phyloP scores from a whole-genome alignment of 2,888 invertebrate species.

The Cinara cedri region DNA sequence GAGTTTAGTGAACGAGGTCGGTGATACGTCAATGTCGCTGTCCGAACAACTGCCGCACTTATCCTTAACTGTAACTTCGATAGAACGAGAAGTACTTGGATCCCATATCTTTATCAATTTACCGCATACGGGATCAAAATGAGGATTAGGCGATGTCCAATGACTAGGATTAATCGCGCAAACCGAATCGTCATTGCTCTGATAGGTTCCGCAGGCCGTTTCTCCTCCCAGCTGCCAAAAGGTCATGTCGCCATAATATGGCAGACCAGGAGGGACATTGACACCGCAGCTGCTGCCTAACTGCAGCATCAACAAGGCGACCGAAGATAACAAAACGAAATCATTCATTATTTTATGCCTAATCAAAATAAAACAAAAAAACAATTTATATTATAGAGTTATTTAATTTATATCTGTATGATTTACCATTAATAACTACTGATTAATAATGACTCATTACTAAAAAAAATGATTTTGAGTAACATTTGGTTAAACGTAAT shows the following conservation, averaged over 20 bases:
- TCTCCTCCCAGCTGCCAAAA: constrained; percentile 1
- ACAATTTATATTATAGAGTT: too few relatives aligned
- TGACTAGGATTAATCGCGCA: constrained; percentile 3
- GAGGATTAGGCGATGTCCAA: constrained; percentile 5
- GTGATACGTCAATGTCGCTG: constrained; percentile 13
- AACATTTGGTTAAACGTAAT: too few relatives aligned
- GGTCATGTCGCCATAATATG: constrained; percentile 2
- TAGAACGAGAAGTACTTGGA: background rate
- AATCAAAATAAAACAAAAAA: too few relatives aligned
- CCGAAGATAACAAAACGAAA: too few relatives aligned
- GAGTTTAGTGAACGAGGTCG: constrained; percentile 6
- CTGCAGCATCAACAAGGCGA: too few relatives aligned
- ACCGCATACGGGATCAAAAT: constrained; percentile 1
- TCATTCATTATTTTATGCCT: too few relatives aligned
- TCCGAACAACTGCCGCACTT: constrained; percentile 8
- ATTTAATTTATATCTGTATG: too few relatives aligned
- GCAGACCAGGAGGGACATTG: background rate
- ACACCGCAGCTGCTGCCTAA: background rate
- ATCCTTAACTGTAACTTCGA: constrained; percentile 3
- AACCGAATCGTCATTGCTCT: background rate
- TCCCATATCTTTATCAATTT: background rate
- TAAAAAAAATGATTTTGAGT: too few relatives aligned
- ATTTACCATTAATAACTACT: too few relatives aligned
- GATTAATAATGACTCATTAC: too few relatives aligned
- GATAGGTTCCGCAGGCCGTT: constrained; percentile 2